A percentile compares a stretch with the other conserved stretches of the same genome.
Evolutionary conservation across 1,140 invertebrate genomes (phyloP).

Genomic region (Hestina assimilis): DNA sequence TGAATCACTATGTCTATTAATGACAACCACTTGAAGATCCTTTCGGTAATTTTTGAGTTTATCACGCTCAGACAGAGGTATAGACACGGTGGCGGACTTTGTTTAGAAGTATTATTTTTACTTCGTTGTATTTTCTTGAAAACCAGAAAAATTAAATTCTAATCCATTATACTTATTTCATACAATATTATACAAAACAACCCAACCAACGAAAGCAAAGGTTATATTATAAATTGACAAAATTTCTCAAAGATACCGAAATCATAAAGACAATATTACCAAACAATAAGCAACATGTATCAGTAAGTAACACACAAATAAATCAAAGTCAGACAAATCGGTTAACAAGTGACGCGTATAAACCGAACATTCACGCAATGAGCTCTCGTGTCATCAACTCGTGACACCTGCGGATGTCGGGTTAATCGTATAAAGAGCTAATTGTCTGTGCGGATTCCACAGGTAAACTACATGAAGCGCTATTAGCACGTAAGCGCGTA

Average conservation of each 20-base stretch:
- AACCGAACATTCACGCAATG: conserved; percentile 28
- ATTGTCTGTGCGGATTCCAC: conserved; percentile 70
- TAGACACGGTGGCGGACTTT: no score
- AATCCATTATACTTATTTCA: no score
- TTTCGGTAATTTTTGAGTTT: no score
- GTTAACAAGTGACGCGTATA: conserved; percentile 34
- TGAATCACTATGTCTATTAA: no score
- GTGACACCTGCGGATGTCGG: conserved; percentile 51
- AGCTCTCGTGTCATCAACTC: conserved; percentile 25
- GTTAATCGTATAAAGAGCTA: conserved; percentile 71
- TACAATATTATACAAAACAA: background rate
- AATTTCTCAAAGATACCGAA: no score
- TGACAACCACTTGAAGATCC: no score
- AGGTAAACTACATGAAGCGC: conserved; percentile 59
- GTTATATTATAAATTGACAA: background rate
- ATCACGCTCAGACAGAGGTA: no score
- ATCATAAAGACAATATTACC: background rate
- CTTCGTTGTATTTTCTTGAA: no score
- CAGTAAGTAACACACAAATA: background rate
- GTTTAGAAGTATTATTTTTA: no score
- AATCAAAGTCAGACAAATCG: conserved; percentile 29
- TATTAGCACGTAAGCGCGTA: conserved; percentile 19
- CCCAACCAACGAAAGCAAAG: background rate
- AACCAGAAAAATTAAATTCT: no score
- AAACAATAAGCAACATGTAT: background rate